Evolutionary conservation across 1,140 invertebrate species (phyloP).

Genomic region (Cyphomyrmex costatus): DNA sequence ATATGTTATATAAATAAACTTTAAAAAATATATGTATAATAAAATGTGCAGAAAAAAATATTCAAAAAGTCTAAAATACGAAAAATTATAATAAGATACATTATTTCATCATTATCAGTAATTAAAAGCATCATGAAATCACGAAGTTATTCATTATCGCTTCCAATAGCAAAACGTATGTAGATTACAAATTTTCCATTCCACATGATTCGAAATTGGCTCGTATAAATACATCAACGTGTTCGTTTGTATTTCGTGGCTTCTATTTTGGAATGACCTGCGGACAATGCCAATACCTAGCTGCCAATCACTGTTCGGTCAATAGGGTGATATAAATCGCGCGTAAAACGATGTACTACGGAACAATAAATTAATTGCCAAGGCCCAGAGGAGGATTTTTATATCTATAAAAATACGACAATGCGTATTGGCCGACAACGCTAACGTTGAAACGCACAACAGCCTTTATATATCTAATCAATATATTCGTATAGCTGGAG

Average conservation of each 20-base stretch:
- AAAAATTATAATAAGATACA: background rate
- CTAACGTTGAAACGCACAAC: constrained; percentile 1
- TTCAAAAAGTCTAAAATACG: background rate
- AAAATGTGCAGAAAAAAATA: background rate
- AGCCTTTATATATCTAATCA: constrained; percentile 30
- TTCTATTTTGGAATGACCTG: constrained; percentile 20
- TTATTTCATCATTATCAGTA: background rate
- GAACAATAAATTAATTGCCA: constrained; percentile 17
- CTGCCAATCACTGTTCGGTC: constrained; percentile 38
- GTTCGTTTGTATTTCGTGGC: constrained; percentile 17
- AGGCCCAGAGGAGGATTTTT: background rate
- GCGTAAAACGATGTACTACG: constrained; percentile 10
- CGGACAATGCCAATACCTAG: constrained; percentile 45
- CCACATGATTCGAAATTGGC: background rate
- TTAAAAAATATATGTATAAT: background rate
- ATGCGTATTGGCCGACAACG: background rate
- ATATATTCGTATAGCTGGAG: background rate
- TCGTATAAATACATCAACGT: constrained; percentile 24
- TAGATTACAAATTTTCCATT: constrained; percentile 12
- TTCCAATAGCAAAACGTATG: background rate
- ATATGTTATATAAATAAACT: too few relatives aligned
- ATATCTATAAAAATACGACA: constrained; percentile 24
- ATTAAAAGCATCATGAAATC: constrained; percentile 1
- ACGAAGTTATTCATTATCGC: constrained; percentile 20
- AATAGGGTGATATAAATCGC: constrained; percentile 40